Evolutionary conservation across 2,113 vertebrate genomes (phyloP), one percentile per base, ranked within the genome.

Genomic region (Fregetta grallaria): DNA sequence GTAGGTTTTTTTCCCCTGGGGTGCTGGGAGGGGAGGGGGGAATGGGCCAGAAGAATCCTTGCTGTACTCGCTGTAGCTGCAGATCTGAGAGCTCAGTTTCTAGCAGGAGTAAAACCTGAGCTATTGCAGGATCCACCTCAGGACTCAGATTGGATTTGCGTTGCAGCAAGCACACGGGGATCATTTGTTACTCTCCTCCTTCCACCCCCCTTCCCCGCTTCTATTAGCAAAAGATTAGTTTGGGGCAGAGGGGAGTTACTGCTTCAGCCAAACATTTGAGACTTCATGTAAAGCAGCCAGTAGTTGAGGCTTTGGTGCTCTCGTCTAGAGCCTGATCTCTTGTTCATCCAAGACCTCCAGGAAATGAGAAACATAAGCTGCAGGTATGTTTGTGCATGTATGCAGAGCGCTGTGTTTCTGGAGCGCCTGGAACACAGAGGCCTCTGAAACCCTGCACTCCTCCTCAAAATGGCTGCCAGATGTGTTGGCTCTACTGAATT

Each of bases 401-500:
- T 13, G 29, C 89, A 49, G 73, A 91, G 84, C 5, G 3, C 91
- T 13, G 86, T 4, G 3, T 89, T 94, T 96, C 95, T 96, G 94
- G 90, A 96, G 81, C 4, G 87, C 87, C 91, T 90, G 91, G 74
- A 94, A 90, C 78, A 61, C 70, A 0, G 82, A 94, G 94, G 95
- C 94, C 89, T 94, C 95, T 83, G 92, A 92, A 95, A 95, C 88
- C 73, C 95, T 91, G 80, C 92, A 32, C 95, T 94, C 72, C 91
- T 97, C 92, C 96, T 97, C 96, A 97, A 97, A 97, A 97, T 97
- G 97, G 97, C 97, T 97, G 95, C 97, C 97, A 95, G 97, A 96
- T 93, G 92, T 97, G 90, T 91, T 96, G 94, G 88, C 95, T 95
- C 67, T 63, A 42, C 90, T 86, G 91, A 95, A 95, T 92, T 92